phyloP scores from a whole-genome alignment of 2,888 invertebrate genomes.

The Eucriotettix oculatus region DNA sequence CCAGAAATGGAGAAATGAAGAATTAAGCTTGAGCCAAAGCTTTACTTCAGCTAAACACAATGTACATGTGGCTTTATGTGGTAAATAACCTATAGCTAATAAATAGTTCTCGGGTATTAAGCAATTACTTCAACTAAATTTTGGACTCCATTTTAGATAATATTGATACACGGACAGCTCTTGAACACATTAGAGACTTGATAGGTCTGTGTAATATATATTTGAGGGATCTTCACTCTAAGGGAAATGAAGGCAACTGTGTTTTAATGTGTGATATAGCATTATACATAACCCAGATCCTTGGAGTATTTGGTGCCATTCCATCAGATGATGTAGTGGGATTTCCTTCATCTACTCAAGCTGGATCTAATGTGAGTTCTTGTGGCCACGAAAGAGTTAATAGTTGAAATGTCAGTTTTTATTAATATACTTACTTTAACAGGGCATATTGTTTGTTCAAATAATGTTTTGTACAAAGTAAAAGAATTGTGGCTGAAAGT shows the following conservation, averaged over 20 bases:
- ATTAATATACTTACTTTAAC: too few relatives aligned
- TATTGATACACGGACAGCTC: slow-evolving; percentile 76
- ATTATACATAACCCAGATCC: slow-evolving; percentile 65
- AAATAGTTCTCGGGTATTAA: neutral
- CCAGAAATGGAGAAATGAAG: slow-evolving; percentile 53
- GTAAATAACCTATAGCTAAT: slow-evolving; percentile 29
- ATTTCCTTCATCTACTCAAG: slow-evolving; percentile 40
- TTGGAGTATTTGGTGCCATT: slow-evolving; percentile 63
- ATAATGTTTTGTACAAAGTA: too few relatives aligned
- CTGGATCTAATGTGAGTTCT: slow-evolving; percentile 28
- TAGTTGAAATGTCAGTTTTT: too few relatives aligned
- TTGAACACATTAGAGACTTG: slow-evolving; percentile 72
- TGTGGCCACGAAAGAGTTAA: too few relatives aligned
- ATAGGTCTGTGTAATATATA: slow-evolving; percentile 79
- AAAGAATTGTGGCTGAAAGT: too few relatives aligned
- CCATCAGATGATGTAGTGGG: slow-evolving; percentile 50
- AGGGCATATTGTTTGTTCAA: too few relatives aligned
- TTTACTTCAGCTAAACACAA: slow-evolving; percentile 42
- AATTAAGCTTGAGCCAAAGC: slow-evolving; percentile 50
- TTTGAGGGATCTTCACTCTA: slow-evolving; percentile 42
- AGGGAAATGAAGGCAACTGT: slow-evolving; percentile 34
- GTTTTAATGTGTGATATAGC: slow-evolving; percentile 62
- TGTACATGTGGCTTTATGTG: slow-evolving; percentile 71
- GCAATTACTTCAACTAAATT: neutral
- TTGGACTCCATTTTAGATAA: slow-evolving; percentile 44